Conservation (phyloP, 2,888 invertebrate species). For the Drosophila affinis region DNA sequence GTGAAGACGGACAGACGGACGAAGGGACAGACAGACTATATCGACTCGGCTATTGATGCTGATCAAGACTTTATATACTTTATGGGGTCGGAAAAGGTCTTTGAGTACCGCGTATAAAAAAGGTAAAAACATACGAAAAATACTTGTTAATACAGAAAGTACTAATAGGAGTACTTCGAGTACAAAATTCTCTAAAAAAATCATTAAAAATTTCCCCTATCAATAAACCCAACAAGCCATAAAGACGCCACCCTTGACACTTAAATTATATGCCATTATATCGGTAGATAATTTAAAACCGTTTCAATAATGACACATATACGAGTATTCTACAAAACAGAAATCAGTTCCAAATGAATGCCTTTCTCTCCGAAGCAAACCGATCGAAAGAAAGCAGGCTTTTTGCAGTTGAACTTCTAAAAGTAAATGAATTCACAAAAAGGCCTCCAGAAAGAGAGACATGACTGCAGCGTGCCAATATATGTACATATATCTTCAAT, state of each 20-base stretch:
- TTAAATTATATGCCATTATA: constrained; percentile 31
- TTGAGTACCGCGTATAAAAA: no score
- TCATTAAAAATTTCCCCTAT: constrained; percentile 11
- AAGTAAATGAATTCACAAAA: constrained; percentile 57
- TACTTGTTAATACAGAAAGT: neutral
- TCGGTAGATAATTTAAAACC: constrained; percentile 32
- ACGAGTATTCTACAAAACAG: constrained; percentile 12
- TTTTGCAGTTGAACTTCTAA: constrained; percentile 58
- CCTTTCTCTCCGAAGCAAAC: constrained; percentile 41
- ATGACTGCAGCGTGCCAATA: constrained; percentile 71
- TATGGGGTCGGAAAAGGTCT: no score
- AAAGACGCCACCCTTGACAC: constrained; percentile 3
- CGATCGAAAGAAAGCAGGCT: constrained; percentile 4
- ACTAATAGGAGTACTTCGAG: neutral
- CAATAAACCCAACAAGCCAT: constrained; percentile 50
- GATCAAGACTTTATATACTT: no score
- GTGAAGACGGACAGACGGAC: no score
- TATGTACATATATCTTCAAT: neutral
- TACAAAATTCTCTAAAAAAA: neutral
- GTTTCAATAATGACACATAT: constrained; percentile 44
- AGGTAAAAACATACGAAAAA: neutral
- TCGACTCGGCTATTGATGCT: no score
- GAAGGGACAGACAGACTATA: no score
- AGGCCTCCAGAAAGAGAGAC: constrained; percentile 7
- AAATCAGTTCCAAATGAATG: constrained; percentile 64